A percentile compares a stretch with the other conserved stretches of the same genome.
phyloP scores from a whole-genome alignment of 2,888 invertebrate species.

The Synanthedon tipuliformis region DNA sequence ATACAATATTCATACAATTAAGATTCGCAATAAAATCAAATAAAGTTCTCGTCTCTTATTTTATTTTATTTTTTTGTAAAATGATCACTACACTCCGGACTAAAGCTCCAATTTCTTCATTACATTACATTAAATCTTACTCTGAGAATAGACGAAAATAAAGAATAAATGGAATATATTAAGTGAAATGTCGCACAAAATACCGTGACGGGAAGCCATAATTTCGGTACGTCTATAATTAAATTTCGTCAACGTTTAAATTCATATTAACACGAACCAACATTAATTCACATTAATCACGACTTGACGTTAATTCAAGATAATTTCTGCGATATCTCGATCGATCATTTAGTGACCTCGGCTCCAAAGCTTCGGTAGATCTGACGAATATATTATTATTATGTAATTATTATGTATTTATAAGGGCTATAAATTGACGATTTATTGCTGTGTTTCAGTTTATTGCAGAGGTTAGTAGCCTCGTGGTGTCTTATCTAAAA shows the following conservation, averaged over 20 bases:
- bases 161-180: neutral
- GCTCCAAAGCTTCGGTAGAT: constrained; percentile 10
- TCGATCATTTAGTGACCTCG: constrained; percentile 9
- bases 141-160: no score
- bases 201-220: constrained; percentile 1
- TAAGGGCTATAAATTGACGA: neutral
- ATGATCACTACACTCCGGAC: no score
- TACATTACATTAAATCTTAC: no score
- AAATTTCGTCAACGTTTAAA: constrained; percentile 14
- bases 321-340: constrained; percentile 17
- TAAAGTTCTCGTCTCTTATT: no score
- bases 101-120: no score
- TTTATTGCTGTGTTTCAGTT: no score
- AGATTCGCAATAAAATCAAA: no score
- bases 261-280: constrained; percentile 12
- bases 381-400: neutral
- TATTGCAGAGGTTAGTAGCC: no score
- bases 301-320: constrained; percentile 23
- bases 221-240: constrained; percentile 11
- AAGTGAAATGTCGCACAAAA: neutral
- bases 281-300: constrained; percentile 30
- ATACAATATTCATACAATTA: no score
- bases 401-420: neutral
- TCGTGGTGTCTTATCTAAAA: no score
- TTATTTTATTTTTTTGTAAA: no score